phyloP scores from a whole-genome alignment of 2,113 vertebrate genomes.

The Pimephales promelas region DNA sequence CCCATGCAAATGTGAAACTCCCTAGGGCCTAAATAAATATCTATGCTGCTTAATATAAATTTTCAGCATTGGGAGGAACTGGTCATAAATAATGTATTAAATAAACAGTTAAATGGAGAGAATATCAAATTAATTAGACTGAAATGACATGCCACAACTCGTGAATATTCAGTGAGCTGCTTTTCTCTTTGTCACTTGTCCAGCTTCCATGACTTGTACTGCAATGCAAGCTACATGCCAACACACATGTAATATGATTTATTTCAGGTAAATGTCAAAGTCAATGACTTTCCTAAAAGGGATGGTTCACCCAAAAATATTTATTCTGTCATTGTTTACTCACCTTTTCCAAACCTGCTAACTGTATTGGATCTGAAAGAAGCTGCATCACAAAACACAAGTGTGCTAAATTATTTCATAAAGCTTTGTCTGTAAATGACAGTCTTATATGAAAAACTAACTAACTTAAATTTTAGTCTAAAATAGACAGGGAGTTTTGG shows the following conservation, averaged over 20 bases:
- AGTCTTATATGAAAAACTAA: too few relatives aligned
- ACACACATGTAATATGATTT: background rate
- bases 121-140: slow-evolving; percentile 13
- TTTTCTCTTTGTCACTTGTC: background rate
- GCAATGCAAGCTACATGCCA: background rate
- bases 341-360: too few relatives aligned
- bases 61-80: background rate
- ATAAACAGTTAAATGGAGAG: slow-evolving; percentile 24
- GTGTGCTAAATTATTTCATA: too few relatives aligned
- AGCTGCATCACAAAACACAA: too few relatives aligned
- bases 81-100: slow-evolving; percentile 34
- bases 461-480: background rate
- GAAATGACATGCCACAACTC: slow-evolving; percentile 14
- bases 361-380: too few relatives aligned
- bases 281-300: background rate
- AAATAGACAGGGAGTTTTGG: too few relatives aligned
- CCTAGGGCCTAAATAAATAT: slow-evolving; percentile 13
- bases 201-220: background rate
- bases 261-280: background rate
- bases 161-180: slow-evolving; percentile 21
- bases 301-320: too few relatives aligned
- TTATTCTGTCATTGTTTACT: too few relatives aligned
- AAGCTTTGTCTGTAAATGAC: too few relatives aligned
- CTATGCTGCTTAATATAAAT: slow-evolving; percentile 18
- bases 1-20: slow-evolving; percentile 3